Conservation (phyloP, 2,888 invertebrate species). For the Drosophila neutralis region DNA sequence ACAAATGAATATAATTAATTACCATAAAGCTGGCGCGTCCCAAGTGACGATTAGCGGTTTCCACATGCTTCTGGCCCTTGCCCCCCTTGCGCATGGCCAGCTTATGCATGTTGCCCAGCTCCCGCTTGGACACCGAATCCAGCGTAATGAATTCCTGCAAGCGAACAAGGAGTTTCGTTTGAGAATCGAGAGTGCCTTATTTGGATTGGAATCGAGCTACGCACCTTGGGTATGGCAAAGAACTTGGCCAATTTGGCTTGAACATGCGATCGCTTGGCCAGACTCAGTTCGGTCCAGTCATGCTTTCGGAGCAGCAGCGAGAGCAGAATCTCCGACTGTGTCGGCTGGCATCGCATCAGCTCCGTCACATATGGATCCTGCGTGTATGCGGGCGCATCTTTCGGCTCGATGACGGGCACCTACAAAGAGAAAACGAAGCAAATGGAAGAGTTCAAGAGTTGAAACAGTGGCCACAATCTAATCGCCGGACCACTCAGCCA, state of each 20-base stretch:
- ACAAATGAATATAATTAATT: conserved; percentile 21
- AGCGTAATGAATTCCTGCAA: conserved; percentile 83
- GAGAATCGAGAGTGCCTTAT: not conserved
- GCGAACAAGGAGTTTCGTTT: not conserved
- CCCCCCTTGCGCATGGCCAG: conserved; percentile 82
- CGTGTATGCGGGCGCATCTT: conserved; percentile 78
- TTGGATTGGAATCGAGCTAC: conserved; percentile 42
- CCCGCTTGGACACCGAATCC: conserved; percentile 81
- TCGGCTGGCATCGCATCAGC: conserved; percentile 79
- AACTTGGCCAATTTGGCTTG: conserved; percentile 84
- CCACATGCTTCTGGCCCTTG: conserved; percentile 76
- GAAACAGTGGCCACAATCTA: conserved; percentile 27
- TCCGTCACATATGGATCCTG: conserved; percentile 81
- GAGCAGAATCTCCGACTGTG: conserved; percentile 82
- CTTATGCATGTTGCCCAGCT: conserved; percentile 82
- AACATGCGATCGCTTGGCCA: conserved; percentile 81
- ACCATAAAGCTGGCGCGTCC: conserved; percentile 84
- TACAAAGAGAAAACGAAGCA: conserved; percentile 40
- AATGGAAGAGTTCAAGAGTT: conserved; percentile 27
- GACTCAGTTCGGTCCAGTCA: conserved; percentile 82
- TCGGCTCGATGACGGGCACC: conserved; percentile 81
- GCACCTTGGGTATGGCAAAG: conserved; percentile 84
- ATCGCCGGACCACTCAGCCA: conserved; percentile 7
- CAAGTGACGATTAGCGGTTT: conserved; percentile 71
- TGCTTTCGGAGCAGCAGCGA: conserved; percentile 83